phyloP scores from a whole-genome alignment of 2,888 invertebrate genomes.

The Phania funesta region DNA sequence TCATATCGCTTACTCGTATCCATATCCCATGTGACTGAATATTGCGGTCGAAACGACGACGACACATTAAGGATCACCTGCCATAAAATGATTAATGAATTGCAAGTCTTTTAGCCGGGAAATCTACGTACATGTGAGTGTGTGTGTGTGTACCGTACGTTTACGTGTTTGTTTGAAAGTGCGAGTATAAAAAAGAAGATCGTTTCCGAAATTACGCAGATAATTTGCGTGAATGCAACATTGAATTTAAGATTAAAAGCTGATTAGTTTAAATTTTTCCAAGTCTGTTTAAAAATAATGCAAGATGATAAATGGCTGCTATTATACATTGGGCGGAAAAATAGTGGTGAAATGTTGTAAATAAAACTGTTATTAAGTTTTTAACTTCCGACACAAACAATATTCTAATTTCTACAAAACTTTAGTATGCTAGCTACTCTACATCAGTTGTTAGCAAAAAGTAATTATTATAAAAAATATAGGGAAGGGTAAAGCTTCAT shows the following conservation, averaged over 20 bases:
- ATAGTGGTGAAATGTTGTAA: background rate
- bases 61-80: constrained; percentile 64
- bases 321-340: constrained; percentile 26
- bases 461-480: too few relatives aligned
- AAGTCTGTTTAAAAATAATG: background rate
- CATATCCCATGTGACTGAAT: constrained; percentile 47
- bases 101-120: constrained; percentile 13
- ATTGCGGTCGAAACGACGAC: constrained; percentile 52
- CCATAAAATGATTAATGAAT: constrained; percentile 62
- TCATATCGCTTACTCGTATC: constrained; percentile 47
- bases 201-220: constrained; percentile 56
- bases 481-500: too few relatives aligned
- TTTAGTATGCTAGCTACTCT: too few relatives aligned
- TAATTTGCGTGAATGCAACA: constrained; percentile 60
- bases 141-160: background rate
- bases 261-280: constrained; percentile 33
- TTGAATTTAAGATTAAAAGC: constrained; percentile 52
- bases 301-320: constrained; percentile 19
- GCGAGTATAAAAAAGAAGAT: constrained; percentile 33
- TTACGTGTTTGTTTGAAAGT: constrained; percentile 19
- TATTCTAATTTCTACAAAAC: too few relatives aligned
- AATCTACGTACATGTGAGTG: background rate
- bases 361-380: background rate
- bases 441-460: too few relatives aligned
- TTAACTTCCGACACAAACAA: too few relatives aligned